These are phyloP conservation scores for Aporophyla lueneburgensis DNA, from an alignment of 2,888 invertebrate species.

Conservation along the genomic window DNA sequence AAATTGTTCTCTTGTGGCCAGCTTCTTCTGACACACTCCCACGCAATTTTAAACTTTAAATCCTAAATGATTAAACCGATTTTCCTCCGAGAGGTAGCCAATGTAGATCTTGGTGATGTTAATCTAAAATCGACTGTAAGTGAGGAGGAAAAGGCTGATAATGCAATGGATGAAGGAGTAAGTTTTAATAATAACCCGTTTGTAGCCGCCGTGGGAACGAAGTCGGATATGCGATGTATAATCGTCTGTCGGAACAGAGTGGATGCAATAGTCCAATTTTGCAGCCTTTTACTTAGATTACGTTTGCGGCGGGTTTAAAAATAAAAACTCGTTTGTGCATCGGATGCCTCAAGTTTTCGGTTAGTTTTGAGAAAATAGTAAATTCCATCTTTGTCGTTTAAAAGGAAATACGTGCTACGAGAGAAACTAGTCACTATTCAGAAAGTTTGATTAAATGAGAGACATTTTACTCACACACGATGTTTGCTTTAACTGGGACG, in stretches of 20 bases:
- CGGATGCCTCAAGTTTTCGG: conserved; percentile 68
- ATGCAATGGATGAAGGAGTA: conserved; percentile 75
- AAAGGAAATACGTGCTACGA: conserved; percentile 47
- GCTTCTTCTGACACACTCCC: conserved; percentile 76
- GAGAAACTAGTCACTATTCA: conserved; percentile 51
- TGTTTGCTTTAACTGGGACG: conserved; percentile 27
- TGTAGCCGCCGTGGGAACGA: conserved; percentile 89
- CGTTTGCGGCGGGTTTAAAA: conserved; percentile 81
- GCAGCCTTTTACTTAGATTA: conserved; percentile 90
- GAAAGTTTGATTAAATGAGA: conserved; percentile 58
- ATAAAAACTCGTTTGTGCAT: conserved; percentile 80
- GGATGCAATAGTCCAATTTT: conserved; percentile 91
- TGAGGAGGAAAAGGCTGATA: conserved; percentile 70
- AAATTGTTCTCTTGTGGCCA: conserved; percentile 87
- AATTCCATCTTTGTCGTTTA: conserved; percentile 38
- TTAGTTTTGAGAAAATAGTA: conserved; percentile 59
- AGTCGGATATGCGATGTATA: conserved; percentile 90
- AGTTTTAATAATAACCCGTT: conserved; percentile 91
- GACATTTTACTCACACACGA: conserved; percentile 45
- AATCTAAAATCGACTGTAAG: conserved; percentile 74
- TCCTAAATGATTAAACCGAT: conserved; percentile 24
- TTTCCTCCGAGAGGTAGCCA: conserved; percentile 53
- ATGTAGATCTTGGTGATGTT: conserved; percentile 73
- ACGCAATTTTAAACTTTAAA: conserved; percentile 66
- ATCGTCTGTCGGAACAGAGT: conserved; percentile 88